Base-by-base conservation (phyloP, 2,888 invertebrate genomes). In the Ptilodon capucinus region DNA sequence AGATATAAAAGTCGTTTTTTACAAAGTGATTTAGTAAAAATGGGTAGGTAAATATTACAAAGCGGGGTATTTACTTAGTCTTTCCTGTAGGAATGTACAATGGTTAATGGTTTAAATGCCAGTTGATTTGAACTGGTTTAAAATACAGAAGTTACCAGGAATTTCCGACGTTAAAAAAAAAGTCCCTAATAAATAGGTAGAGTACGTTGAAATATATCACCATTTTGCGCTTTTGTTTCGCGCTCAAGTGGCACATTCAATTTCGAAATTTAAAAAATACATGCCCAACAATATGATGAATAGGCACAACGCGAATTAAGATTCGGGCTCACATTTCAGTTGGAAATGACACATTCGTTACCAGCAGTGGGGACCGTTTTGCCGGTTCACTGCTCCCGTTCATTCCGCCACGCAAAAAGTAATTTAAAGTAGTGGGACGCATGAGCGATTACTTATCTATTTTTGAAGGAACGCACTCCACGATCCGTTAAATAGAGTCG, bases 331-430 rank as follows among this genome's bases (percentile, higher is more conserved):
- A 76, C 78, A 80, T 84, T 77, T 76, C 79, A 65, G 72, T 81
- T 85, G 85, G 74, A 83, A 81, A 78, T 84, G 84, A 86, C 86
- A 86, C 80, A 84, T 84, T 81, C 85, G 82, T 86, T 84, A 83
- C 76, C 76, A 74, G 78, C 79, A 82, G 80, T 81, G 76, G 78
- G 68, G 67, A 71, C 75, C 79, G 75, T 84, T 84, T 86, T 81
- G 78, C 79, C 86, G 84, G 82, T 84, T 83, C 86, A 82, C 79
- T 86, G 85, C 84, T 71, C 75, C 76, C 81, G 84, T 84, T 86
- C 86, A 87, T 76, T 80, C 79, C 72, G 74, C 81, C 80, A 81
- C 83, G 81, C 81, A 86, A 83, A 84, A 86, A 84, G 86, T 84
- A 87, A 89, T 88, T 86, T 85, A 79, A 85, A 87, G 79, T 82